Conservation (phyloP, 2,113 vertebrate species). For the Colinus virginianus region DNA sequence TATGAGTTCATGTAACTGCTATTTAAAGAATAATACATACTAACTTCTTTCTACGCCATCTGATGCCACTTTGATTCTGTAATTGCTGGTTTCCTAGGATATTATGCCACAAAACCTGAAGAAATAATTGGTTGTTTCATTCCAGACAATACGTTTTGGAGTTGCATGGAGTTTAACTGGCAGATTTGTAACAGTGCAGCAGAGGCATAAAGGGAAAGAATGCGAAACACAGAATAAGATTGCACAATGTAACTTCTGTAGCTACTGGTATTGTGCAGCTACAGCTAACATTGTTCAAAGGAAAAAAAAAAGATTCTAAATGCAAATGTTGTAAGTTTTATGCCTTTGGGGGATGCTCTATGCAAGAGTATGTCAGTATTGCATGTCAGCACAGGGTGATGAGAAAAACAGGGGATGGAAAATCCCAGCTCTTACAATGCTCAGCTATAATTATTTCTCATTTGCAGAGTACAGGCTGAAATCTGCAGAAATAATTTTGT, state of each 20-base stretch:
- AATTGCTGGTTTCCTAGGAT: constrained; percentile 86
- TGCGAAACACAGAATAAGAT: not conserved
- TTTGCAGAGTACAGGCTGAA: constrained; percentile 9
- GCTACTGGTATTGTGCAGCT: not conserved
- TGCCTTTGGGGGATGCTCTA: constrained; percentile 29
- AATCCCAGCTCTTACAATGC: not conserved
- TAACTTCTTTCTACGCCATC: constrained; percentile 77
- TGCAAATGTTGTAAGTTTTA: not conserved
- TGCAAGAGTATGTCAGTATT: not conserved
- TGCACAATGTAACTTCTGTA: constrained; percentile 21
- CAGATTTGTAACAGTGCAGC: constrained; percentile 72
- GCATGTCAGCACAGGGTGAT: not conserved
- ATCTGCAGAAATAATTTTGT: constrained; percentile 39
- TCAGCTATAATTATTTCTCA: constrained; percentile 47
- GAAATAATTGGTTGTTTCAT: constrained; percentile 84
- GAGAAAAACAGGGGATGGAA: constrained; percentile 2
- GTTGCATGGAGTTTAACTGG: constrained; percentile 74
- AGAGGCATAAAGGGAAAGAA: constrained; percentile 50
- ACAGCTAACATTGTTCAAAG: not conserved
- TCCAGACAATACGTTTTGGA: constrained; percentile 82
- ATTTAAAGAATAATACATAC: constrained; percentile 83
- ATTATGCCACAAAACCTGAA: constrained; percentile 87
- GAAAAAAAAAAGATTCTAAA: not conserved
- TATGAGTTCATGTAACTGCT: constrained; percentile 85
- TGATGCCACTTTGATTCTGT: constrained; percentile 83